These are phyloP conservation scores for Melinaea marsaeus DNA, from an alignment of 2,888 invertebrate genomes.

Conservation along the genomic window DNA sequence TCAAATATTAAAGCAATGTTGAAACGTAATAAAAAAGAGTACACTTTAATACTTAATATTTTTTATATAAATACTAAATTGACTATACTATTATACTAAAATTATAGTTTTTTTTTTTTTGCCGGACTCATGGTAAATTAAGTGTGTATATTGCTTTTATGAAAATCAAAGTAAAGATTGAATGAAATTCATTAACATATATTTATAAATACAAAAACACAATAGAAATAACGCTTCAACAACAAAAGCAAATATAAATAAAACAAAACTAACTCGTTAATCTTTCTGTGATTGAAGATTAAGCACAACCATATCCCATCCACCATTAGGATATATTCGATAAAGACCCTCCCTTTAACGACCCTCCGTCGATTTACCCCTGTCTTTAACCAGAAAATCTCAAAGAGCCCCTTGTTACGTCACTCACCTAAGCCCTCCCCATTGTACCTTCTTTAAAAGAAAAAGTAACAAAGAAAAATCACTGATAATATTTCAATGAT, in stretches of 20 bases:
- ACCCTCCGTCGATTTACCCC: constrained; percentile 1
- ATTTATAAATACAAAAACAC: no score
- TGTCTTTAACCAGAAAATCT: constrained; percentile 7
- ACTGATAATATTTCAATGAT: background rate
- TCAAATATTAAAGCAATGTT: constrained; percentile 10
- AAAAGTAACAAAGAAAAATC: background rate
- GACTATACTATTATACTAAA: no score
- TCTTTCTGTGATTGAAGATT: background rate
- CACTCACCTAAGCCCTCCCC: background rate
- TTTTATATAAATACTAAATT: no score
- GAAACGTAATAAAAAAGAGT: background rate
- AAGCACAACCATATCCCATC: background rate
- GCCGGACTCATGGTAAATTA: no score
- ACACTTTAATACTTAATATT: no score
- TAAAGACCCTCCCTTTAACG: constrained; percentile 1
- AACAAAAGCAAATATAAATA: background rate
- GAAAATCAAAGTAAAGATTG: no score
- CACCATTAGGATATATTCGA: background rate
- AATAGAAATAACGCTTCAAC: background rate
- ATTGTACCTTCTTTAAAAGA: constrained; percentile 3
- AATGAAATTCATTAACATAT: no score
- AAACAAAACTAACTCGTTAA: background rate
- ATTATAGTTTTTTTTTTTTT: no score
- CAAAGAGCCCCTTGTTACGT: constrained; percentile 2
- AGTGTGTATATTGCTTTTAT: no score